Evolutionary conservation across 2,888 invertebrate genomes (phyloP).

Genomic region (Ariolimax columbianus): DNA sequence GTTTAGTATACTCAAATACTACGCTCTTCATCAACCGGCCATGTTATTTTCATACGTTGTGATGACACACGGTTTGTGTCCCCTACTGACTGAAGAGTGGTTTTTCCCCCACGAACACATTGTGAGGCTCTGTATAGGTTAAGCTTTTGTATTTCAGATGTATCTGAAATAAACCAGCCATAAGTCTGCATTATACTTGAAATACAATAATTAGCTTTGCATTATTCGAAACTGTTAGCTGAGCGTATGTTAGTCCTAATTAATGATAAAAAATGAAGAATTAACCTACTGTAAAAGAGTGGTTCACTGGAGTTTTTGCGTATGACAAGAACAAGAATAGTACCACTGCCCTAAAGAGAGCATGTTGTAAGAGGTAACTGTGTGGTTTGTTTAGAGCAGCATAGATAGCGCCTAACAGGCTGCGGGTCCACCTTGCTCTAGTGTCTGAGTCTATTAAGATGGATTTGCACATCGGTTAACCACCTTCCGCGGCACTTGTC

Average conservation of each 20-base stretch:
- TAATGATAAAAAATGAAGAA: background rate
- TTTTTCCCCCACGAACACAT: background rate
- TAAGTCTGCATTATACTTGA: background rate
- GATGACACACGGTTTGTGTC: background rate
- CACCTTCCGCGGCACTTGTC: no score
- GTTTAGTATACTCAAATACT: background rate
- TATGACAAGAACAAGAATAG: no score
- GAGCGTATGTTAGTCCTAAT: background rate
- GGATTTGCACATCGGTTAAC: no score
- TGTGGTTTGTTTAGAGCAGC: no score
- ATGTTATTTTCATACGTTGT: constrained; percentile 24
- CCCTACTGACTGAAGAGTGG: constrained; percentile 6
- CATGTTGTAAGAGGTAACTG: no score
- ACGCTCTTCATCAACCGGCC: background rate
- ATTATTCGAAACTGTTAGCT: background rate
- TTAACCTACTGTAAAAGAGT: no score
- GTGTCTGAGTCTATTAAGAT: no score
- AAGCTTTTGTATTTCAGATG: background rate
- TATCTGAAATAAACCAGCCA: background rate
- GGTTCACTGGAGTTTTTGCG: no score
- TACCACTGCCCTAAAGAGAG: no score
- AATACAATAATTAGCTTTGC: background rate
- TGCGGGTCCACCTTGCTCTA: no score
- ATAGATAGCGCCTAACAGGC: no score
- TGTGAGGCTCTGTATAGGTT: background rate